phyloP scores from a whole-genome alignment of 2,888 invertebrate species.

The Ochlodes sylvanus region DNA sequence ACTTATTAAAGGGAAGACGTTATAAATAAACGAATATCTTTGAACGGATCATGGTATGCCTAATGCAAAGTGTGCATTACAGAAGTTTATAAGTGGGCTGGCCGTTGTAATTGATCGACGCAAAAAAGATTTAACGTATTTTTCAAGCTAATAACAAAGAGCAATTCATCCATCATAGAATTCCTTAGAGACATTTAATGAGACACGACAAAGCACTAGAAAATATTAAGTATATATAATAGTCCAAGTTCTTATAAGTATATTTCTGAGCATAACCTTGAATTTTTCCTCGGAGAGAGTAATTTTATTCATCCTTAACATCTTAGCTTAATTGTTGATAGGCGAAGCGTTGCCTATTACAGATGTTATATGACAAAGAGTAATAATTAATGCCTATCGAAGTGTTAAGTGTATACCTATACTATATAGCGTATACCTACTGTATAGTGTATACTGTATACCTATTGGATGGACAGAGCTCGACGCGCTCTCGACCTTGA shows the following conservation, averaged over 20 bases:
- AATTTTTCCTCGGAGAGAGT: neutral
- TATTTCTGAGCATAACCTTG: neutral
- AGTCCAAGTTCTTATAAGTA: neutral
- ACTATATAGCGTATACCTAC: no score
- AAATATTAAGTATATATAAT: neutral
- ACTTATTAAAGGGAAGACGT: slow-evolving; percentile 62
- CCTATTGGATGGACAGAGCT: slow-evolving; percentile 60
- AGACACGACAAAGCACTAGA: neutral
- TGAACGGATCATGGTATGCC: slow-evolving; percentile 58
- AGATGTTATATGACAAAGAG: neutral
- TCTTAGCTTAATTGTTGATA: neutral
- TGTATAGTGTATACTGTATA: slow-evolving; percentile 22
- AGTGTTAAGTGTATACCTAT: neutral
- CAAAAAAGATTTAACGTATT: slow-evolving; percentile 49
- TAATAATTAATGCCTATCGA: slow-evolving; percentile 6
- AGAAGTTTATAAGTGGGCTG: slow-evolving; percentile 66
- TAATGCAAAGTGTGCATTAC: slow-evolving; percentile 58
- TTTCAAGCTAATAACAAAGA: slow-evolving; percentile 26
- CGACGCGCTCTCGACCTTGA: slow-evolving; percentile 72
- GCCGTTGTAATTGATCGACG: slow-evolving; percentile 70
- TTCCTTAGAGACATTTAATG: slow-evolving; percentile 2
- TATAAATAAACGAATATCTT: slow-evolving; percentile 68
- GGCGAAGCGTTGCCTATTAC: neutral
- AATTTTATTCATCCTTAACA: neutral
- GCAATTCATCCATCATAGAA: slow-evolving; percentile 42